These are phyloP conservation scores for Muntiacus reevesi DNA, from an alignment of 2,113 vertebrate genomes.

Conservation along the genomic window DNA sequence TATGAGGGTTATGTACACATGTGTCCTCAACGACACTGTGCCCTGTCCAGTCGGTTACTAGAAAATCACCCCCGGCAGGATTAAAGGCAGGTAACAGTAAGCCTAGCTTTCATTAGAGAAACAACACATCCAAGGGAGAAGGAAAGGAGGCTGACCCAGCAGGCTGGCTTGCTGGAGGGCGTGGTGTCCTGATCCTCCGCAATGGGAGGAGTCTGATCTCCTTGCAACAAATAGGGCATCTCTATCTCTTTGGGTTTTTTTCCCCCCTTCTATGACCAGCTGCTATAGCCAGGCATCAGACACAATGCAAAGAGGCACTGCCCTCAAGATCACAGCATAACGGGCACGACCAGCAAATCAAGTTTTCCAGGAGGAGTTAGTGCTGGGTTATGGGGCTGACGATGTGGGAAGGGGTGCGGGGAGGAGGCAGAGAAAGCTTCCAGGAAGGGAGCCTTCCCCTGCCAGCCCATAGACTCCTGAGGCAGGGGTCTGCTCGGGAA, in stretches of 20 bases:
- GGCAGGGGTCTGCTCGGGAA: neutral
- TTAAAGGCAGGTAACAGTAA: neutral
- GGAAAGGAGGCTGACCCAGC: neutral
- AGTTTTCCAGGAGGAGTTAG: neutral
- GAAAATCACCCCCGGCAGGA: neutral
- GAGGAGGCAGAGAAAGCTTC: neutral
- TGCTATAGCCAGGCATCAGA: neutral
- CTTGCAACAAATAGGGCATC: neutral
- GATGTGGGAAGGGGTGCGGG: accelerated
- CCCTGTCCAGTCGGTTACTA: too few species aligned
- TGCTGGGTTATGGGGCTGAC: neutral
- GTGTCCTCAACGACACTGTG: accelerated
- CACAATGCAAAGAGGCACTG: neutral
- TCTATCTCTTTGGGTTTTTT: neutral
- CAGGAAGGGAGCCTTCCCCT: neutral
- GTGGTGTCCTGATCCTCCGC: neutral
- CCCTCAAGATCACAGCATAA: neutral
- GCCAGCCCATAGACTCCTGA: neutral
- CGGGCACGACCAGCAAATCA: neutral
- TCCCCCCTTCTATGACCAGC: neutral
- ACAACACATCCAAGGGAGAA: neutral
- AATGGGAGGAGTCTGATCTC: neutral
- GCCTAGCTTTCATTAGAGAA: neutral
- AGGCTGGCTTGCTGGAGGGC: neutral
- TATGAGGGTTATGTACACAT: too few species aligned